Percentiles rank a stretch among this genome's conserved stretches.
phyloP scores from a whole-genome alignment of 2,888 invertebrate genomes.

The Archaeoteleia sp. region DNA sequence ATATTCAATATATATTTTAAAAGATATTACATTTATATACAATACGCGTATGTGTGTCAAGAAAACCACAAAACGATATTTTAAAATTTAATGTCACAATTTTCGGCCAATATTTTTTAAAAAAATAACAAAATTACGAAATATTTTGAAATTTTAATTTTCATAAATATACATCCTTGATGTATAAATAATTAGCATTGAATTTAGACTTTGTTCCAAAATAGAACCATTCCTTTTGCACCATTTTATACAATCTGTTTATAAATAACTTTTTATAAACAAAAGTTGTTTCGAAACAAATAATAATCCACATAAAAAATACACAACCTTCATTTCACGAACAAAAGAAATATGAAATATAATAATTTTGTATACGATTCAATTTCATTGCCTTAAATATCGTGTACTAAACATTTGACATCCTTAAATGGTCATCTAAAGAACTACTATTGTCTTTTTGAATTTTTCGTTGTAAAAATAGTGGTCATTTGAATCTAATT shows the following conservation, averaged over 20 bases:
- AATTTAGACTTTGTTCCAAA: no score
- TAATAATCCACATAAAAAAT: no score
- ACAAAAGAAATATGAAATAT: no score
- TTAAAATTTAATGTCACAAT: conserved; percentile 1
- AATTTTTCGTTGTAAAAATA: neutral
- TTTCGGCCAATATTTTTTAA: neutral
- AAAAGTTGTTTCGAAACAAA: no score
- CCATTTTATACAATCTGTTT: neutral
- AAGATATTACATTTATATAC: conserved; percentile 21
- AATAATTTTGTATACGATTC: no score
- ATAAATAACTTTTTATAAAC: neutral
- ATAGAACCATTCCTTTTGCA: no score
- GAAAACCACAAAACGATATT: conserved; percentile 9
- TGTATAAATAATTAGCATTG: conserved; percentile 1
- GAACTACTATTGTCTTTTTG: no score
- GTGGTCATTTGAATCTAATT: neutral
- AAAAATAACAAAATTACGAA: neutral
- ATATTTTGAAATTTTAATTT: neutral
- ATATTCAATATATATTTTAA: conserved; percentile 11
- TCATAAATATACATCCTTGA: conserved; percentile 4
- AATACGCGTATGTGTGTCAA: conserved; percentile 9
- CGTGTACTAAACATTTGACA: no score
- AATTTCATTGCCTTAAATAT: no score
- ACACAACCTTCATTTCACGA: no score
- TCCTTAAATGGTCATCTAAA: no score